Evolutionary conservation across 2,113 vertebrate species (phyloP), one percentile per base, ranked within the genome.

Genomic region (Tachuris rubrigastra): DNA sequence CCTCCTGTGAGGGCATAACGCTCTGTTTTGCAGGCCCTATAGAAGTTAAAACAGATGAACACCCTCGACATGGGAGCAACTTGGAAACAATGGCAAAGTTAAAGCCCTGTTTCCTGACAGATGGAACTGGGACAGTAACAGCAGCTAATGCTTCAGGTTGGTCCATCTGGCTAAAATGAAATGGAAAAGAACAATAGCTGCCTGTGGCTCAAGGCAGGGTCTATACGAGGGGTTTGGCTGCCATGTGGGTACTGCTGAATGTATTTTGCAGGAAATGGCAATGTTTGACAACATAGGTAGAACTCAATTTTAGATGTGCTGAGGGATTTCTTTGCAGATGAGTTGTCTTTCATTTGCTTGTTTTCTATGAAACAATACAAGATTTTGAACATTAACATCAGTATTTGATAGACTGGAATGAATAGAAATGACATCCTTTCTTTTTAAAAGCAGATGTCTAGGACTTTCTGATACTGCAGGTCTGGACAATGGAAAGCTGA

Each of bases 61-160:
- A 99, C 96, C 99, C 99, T 85, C 99, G 98, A 20, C 99, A 98
- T 4, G 99, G 99, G 68, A 99, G 98, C 97, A 99, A 82, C 91
- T 73, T 98, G 31, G 99, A 99, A 84, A 91, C 95, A 16, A 46
- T 99, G 98, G 96, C 98, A 56, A 99, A 99, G 93, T 97, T 99
- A 28, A 99, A 98, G 96, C 98, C 99, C 14, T 99, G 96, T 96
- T 99, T 99, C 84, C 52, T 99, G 39, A 99, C 98, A 8, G 98
- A 99, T 22, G 97, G 98, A 47, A 99, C 98, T 4, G 99, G 99
- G 35, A 99, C 99, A 0, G 98, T 99, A 85, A 99, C 99, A 6
- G 93, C 99, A 53, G 99, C 98, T 46, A 99, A 99, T 78, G 98
- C 99, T 55, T 99, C 99, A 98, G 99, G 99, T 99, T 78, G 8